These are phyloP conservation scores for Drosophila robusta DNA, from an alignment of 2,888 invertebrate genomes.

Conservation along the genomic window DNA sequence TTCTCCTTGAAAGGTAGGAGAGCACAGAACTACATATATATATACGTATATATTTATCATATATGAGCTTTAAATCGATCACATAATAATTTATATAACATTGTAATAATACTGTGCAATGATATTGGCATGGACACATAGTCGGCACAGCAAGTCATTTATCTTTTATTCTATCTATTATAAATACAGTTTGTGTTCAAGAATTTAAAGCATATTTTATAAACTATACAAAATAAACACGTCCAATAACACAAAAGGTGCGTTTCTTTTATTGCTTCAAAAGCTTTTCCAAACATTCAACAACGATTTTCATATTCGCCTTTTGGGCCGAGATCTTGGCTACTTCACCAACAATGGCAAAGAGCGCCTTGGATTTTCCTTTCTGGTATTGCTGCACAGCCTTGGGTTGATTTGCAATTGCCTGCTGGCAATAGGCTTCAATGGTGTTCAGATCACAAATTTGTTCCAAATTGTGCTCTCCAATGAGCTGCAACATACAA, in stretches of 20 bases:
- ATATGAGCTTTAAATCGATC: conserved; percentile 25
- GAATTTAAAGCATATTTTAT: conserved; percentile 55
- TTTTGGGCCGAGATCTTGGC: conserved; percentile 87
- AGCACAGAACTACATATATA: conserved; percentile 67
- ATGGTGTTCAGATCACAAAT: conserved; percentile 88
- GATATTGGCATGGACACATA: conserved; percentile 52
- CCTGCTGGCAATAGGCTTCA: conserved; percentile 87
- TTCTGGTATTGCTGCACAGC: conserved; percentile 88
- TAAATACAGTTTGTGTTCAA: conserved; percentile 54
- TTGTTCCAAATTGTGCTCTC: conserved; percentile 88
- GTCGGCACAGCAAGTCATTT: conserved; percentile 51
- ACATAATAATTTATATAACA: conserved; percentile 41
- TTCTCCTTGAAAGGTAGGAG: conserved; percentile 77
- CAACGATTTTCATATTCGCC: conserved; percentile 89
- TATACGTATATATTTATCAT: conserved; percentile 14
- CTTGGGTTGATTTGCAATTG: conserved; percentile 89
- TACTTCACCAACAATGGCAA: conserved; percentile 88
- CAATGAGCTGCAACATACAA: conserved; percentile 85
- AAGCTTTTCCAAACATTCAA: conserved; percentile 86
- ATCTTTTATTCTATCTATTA: conserved; percentile 37
- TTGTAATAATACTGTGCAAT: conserved; percentile 35
- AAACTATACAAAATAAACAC: conserved; percentile 61
- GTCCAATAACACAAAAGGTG: conserved; percentile 43
- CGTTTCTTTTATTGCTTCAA: conserved; percentile 41
- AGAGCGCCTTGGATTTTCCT: conserved; percentile 90